phyloP scores from a whole-genome alignment of 2,888 invertebrate species.

The Metallyticus violacea region DNA sequence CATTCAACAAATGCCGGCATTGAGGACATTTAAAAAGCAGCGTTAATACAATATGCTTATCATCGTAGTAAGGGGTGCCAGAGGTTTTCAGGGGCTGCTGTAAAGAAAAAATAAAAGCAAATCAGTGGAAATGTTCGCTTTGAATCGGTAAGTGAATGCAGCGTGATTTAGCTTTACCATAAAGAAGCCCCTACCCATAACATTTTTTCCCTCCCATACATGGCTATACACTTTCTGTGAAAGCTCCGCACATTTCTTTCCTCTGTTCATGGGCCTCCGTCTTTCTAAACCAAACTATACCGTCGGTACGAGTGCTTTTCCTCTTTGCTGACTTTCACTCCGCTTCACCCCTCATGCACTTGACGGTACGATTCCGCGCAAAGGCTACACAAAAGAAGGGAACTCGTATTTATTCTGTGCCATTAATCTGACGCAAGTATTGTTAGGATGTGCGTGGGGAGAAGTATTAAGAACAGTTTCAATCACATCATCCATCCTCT shows the following conservation, averaged over 20 bases:
- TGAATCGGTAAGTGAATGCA: slow-evolving; percentile 1
- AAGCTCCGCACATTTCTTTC: background rate
- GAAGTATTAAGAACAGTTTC: background rate
- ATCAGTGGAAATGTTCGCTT: background rate
- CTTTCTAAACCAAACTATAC: background rate
- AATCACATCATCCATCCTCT: background rate
- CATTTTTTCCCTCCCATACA: background rate
- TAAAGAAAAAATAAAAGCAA: background rate
- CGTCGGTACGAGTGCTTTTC: background rate
- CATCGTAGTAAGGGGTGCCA: too few species aligned
- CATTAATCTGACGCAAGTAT: slow-evolving; percentile 33
- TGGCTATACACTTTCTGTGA: slow-evolving; percentile 16
- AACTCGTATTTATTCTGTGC: slow-evolving; percentile 36
- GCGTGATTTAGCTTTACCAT: slow-evolving; percentile 1
- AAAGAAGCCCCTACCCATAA: background rate
- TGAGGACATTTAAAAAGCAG: too few species aligned
- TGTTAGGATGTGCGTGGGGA: background rate
- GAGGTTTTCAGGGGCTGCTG: background rate
- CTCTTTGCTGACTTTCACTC: background rate
- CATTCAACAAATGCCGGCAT: too few species aligned
- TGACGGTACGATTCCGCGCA: background rate
- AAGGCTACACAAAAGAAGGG: slow-evolving; percentile 14
- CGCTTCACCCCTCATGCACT: background rate
- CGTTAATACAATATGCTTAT: too few species aligned
- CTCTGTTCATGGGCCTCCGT: background rate